Conservation (phyloP, 2,113 vertebrate genomes). For the Cisticola juncidis region DNA sequence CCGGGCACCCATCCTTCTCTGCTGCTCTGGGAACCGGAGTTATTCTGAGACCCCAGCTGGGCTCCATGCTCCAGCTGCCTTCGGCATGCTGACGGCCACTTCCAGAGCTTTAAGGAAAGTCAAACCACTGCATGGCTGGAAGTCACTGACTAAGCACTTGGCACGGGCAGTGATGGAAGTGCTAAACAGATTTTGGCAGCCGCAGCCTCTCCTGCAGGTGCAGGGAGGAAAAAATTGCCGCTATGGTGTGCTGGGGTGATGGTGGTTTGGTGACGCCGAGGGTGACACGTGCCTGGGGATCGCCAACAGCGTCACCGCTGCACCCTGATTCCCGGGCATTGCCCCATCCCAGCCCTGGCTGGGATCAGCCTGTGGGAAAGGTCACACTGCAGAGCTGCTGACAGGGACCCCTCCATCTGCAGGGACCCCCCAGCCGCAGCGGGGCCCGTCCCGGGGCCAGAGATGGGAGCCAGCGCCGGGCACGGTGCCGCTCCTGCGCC, state of each 20-base stretch:
- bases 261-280: background rate
- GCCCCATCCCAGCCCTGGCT: background rate
- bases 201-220: conserved; percentile 57
- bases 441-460: background rate
- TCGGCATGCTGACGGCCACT: background rate
- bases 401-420: background rate
- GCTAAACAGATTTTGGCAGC: conserved; percentile 60
- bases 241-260: background rate
- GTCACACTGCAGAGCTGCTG: background rate
- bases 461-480: background rate
- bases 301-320: fast-evolving
- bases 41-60: background rate
- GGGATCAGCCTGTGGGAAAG: background rate
- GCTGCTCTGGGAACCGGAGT: background rate
- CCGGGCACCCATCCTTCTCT: background rate
- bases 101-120: conserved; percentile 42
- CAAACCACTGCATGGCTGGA: conserved; percentile 37
- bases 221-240: background rate
- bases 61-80: background rate
- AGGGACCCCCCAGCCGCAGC: background rate
- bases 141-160: conserved; percentile 67
- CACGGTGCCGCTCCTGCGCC: conserved; percentile 27
- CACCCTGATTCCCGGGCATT: fast-evolving
- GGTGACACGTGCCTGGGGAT: background rate
- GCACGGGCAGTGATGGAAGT: conserved; percentile 16